Conservation (phyloP, 1,140 invertebrate genomes). For the Manduca sexta region DNA sequence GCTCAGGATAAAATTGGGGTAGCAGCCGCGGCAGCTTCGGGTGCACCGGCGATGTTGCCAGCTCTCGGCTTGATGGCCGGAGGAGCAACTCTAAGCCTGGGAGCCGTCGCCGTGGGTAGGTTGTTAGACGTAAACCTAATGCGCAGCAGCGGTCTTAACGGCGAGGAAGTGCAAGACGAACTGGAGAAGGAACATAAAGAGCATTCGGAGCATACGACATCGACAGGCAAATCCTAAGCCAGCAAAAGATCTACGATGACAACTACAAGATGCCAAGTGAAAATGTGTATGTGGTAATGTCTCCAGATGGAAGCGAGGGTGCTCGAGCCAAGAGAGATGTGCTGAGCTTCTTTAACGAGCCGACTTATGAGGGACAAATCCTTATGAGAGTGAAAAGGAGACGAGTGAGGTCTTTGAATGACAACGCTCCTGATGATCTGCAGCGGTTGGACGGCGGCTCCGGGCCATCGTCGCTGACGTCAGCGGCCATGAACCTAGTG, state of each 20-base stretch:
- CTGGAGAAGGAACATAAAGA: slow-evolving; percentile 75
- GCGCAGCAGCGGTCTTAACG: slow-evolving; percentile 62
- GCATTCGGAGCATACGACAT: slow-evolving; percentile 66
- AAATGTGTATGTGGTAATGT: slow-evolving; percentile 67
- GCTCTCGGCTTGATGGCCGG: slow-evolving; percentile 84
- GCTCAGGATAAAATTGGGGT: slow-evolving; percentile 83
- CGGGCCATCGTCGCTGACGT: slow-evolving; percentile 41
- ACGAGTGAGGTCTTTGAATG: slow-evolving; percentile 49
- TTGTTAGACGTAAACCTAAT: slow-evolving; percentile 80
- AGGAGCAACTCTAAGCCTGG: slow-evolving; percentile 84
- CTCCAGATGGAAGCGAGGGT: slow-evolving; percentile 44
- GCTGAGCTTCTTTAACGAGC: slow-evolving; percentile 34
- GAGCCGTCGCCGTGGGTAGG: slow-evolving; percentile 83
- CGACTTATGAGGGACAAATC: slow-evolving; percentile 24
- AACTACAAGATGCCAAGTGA: slow-evolving; percentile 72
- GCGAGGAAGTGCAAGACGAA: slow-evolving; percentile 55
- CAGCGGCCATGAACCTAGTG: slow-evolving; percentile 53
- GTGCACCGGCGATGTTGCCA: slow-evolving; percentile 78
- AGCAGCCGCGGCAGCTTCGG: slow-evolving; percentile 70
- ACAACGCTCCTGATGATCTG: slow-evolving; percentile 67
- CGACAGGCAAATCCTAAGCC: slow-evolving; percentile 61
- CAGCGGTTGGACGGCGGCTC: slow-evolving; percentile 73
- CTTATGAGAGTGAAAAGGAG: slow-evolving; percentile 37
- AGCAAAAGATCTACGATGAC: slow-evolving; percentile 61
- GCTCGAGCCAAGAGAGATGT: slow-evolving; percentile 46